These are phyloP conservation scores for Eupithecia centaureata DNA, from an alignment of 2,888 invertebrate genomes.

Conservation along the genomic window DNA sequence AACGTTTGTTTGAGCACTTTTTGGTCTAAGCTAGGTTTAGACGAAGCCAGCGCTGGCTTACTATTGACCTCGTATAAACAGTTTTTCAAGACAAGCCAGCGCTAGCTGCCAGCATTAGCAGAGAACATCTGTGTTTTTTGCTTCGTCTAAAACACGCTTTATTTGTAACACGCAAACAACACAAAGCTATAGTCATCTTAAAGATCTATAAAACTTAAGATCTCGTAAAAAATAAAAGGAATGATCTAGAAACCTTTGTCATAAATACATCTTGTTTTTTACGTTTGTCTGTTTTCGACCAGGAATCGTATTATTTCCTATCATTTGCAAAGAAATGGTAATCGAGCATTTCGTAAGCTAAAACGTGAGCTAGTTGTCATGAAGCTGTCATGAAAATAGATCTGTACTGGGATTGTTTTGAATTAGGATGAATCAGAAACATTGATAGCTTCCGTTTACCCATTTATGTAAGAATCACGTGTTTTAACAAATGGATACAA, in stretches of 20 bases:
- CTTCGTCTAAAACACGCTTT: too few relatives aligned
- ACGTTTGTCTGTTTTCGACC: constrained; percentile 1
- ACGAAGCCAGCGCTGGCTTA: too few relatives aligned
- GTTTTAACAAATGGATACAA: too few relatives aligned
- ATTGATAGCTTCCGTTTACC: not conserved
- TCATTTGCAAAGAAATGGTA: constrained; percentile 27
- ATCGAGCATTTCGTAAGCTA: constrained; percentile 6
- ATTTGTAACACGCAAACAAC: not conserved
- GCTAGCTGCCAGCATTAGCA: too few relatives aligned
- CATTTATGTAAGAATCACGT: too few relatives aligned
- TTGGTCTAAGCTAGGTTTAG: too few relatives aligned
- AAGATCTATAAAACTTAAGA: not conserved
- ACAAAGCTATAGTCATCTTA: not conserved
- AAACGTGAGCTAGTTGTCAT: not conserved
- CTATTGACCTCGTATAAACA: too few relatives aligned
- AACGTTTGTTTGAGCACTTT: too few relatives aligned
- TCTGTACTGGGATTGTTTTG: not conserved
- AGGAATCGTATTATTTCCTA: constrained; percentile 25
- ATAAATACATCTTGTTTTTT: not conserved
- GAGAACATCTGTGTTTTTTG: too few relatives aligned
- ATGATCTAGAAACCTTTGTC: not conserved
- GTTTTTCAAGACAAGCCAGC: too few relatives aligned
- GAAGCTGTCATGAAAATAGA: not conserved
- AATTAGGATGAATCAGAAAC: not conserved
- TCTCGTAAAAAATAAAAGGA: not conserved